Percentiles rank a stretch among this genome's conserved stretches.
Conservation (phyloP, 2,113 vertebrate species). For the Monarcha castaneiventris region DNA sequence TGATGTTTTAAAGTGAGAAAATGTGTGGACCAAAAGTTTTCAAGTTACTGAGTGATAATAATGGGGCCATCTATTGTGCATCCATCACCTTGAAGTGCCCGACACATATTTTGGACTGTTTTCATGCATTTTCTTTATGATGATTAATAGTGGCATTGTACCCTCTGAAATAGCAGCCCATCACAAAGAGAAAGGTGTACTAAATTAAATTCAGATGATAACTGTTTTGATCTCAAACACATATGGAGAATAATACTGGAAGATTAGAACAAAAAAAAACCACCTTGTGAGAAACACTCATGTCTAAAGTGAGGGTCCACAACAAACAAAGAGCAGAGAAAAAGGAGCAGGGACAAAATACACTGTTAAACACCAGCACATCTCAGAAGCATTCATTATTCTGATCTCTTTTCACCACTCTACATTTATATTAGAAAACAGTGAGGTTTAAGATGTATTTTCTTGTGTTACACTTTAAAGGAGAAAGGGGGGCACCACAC, state of each 20-base stretch:
- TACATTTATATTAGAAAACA: neutral
- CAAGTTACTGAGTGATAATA: conserved; percentile 40
- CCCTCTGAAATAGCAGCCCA: neutral
- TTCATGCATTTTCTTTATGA: conserved; percentile 32
- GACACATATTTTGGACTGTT: neutral
- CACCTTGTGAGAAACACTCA: neutral
- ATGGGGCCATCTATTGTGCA: neutral
- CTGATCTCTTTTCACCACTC: neutral
- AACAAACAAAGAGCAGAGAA: neutral
- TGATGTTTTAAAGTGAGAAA: conserved; percentile 26
- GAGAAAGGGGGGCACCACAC: neutral
- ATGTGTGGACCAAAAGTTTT: conserved; percentile 29
- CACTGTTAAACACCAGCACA: neutral
- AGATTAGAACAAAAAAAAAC: neutral
- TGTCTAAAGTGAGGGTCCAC: neutral
- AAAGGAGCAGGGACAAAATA: neutral
- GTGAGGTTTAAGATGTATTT: neutral
- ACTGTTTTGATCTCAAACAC: conserved; percentile 5
- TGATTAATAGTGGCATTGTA: conserved; percentile 31
- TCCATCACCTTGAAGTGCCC: conserved; percentile 41
- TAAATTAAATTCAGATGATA: conserved; percentile 17
- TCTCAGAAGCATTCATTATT: neutral
- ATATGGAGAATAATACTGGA: neutral
- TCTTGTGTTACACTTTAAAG: neutral
- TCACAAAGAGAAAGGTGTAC: neutral